phyloP scores from a whole-genome alignment of 2,113 vertebrate species.

The Tragelaphus strepsiceros region DNA sequence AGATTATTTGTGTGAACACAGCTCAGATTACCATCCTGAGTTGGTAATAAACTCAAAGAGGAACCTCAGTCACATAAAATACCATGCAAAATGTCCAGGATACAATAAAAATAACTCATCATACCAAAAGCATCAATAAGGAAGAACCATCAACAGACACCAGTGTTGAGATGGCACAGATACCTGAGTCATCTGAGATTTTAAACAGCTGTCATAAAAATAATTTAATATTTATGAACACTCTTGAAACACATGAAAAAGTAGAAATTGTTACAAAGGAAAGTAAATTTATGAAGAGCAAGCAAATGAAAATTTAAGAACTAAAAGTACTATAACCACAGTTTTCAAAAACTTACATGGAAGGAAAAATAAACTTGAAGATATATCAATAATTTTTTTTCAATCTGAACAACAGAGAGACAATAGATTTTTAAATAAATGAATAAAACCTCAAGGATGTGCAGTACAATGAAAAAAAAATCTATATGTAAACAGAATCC shows the following conservation, averaged over 20 bases:
- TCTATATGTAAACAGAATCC: too few relatives aligned
- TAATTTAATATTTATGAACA: neutral
- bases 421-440: neutral
- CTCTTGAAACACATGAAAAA: neutral
- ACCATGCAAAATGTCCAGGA: neutral
- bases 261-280: neutral
- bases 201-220: neutral
- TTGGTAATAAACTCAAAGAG: neutral
- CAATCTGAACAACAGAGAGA: neutral
- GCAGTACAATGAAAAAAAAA: neutral
- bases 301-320: neutral
- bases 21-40: neutral
- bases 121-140: neutral
- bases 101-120: neutral
- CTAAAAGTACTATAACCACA: neutral
- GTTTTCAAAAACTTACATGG: neutral
- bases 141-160: neutral
- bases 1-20: neutral
- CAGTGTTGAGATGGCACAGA: neutral
- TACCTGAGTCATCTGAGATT: neutral
- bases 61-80: neutral
- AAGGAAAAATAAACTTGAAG: neutral
- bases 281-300: neutral
- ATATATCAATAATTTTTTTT: neutral
- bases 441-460: neutral